Evolutionary conservation across 2,888 invertebrate genomes (phyloP).

Genomic region (Xestia xanthographa): DNA sequence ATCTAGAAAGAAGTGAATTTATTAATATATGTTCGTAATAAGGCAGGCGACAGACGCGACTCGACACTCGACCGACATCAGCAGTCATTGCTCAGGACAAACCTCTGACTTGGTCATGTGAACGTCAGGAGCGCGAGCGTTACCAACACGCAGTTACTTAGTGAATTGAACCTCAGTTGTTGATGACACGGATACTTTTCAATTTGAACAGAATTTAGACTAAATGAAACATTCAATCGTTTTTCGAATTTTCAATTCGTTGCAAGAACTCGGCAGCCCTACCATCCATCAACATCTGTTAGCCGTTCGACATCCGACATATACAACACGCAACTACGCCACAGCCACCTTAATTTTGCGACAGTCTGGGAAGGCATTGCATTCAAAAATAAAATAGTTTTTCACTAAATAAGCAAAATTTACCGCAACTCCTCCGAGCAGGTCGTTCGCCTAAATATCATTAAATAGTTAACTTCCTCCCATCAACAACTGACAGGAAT

Average conservation of each 20-base stretch:
- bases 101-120: constrained; percentile 39
- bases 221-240: not conserved
- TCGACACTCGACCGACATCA: constrained; percentile 26
- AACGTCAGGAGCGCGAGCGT: constrained; percentile 14
- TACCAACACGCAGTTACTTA: constrained; percentile 5
- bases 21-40: constrained; percentile 75
- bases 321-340: not conserved
- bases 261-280: not conserved
- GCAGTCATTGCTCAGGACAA: constrained; percentile 20
- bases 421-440: not conserved
- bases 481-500: constrained; percentile 37
- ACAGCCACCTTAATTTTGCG: not conserved
- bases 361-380: not conserved
- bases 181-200: constrained; percentile 11
- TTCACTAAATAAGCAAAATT: not conserved
- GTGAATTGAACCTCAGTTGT: constrained; percentile 40
- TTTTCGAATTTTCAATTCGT: not conserved
- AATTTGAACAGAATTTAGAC: not conserved
- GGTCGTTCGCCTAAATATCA: not conserved
- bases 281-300: not conserved
- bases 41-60: constrained; percentile 72
- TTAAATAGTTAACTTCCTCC: not conserved
- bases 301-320: not conserved
- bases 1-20: constrained; percentile 84
- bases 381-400: not conserved